phyloP scores from a whole-genome alignment of 2,888 invertebrate genomes.

The Idaea straminata region DNA sequence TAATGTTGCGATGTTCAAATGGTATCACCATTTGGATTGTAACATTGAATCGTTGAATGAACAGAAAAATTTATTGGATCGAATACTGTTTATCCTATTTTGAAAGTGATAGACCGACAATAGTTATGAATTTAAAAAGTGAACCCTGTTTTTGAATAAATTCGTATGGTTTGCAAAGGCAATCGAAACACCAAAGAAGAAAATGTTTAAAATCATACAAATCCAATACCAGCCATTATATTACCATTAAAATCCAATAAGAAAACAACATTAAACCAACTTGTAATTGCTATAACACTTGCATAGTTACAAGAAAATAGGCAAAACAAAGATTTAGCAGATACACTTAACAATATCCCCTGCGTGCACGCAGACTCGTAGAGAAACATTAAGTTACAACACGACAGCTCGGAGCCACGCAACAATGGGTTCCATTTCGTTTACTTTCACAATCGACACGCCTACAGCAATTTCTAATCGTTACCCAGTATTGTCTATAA shows the following conservation, averaged over 20 bases:
- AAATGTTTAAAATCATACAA: neutral
- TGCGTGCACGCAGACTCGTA: conserved; percentile 1
- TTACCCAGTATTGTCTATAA: conserved; percentile 20
- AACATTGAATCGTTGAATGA: neutral
- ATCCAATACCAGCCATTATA: neutral
- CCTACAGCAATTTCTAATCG: conserved; percentile 50
- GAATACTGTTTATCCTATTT: neutral
- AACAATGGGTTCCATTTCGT: conserved; percentile 57
- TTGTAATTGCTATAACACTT: neutral
- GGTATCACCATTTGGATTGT: too few relatives aligned
- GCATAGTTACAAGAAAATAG: neutral
- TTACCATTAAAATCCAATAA: neutral
- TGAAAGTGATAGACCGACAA: neutral
- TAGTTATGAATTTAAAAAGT: too few relatives aligned
- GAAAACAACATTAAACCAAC: neutral
- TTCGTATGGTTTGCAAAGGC: too few relatives aligned
- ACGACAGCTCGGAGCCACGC: conserved; percentile 38
- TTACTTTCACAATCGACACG: conserved; percentile 69
- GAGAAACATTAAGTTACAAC: conserved; percentile 21
- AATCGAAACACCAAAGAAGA: neutral
- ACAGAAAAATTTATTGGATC: neutral
- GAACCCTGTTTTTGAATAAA: too few relatives aligned
- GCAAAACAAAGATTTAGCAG: neutral
- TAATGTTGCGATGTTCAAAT: neutral
- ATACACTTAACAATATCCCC: neutral